Evolutionary conservation across 1,140 invertebrate genomes (phyloP).

Genomic region (Rhysida immarginata): DNA sequence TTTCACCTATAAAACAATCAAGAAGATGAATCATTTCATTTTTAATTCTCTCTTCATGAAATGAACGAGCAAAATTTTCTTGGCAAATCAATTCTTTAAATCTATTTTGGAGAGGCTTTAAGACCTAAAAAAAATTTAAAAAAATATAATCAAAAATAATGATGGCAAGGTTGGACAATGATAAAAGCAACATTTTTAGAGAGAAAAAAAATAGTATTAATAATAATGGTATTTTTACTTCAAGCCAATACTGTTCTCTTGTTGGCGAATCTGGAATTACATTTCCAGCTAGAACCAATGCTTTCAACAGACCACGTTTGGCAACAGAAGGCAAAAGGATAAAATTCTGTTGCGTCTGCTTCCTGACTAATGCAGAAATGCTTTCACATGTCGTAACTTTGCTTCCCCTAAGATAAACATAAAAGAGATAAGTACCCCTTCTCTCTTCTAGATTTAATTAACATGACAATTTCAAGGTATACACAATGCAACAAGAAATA

Average conservation of each 20-base stretch:
- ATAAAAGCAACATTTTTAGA: neutral
- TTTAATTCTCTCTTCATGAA: constrained; percentile 41
- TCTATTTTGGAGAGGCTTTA: constrained; percentile 42
- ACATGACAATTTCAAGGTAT: too few species aligned
- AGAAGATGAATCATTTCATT: constrained; percentile 44
- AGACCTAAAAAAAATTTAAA: constrained; percentile 26
- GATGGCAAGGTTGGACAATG: neutral
- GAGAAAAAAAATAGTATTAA: too few species aligned
- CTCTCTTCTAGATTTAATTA: too few species aligned
- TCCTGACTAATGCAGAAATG: constrained; percentile 27
- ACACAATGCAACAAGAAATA: too few species aligned
- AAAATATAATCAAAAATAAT: too few species aligned
- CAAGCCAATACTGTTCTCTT: constrained; percentile 34
- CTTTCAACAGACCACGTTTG: constrained; percentile 29
- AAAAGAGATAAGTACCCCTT: too few species aligned
- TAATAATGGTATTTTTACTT: constrained; percentile 16
- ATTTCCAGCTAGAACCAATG: constrained; percentile 29
- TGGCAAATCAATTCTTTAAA: constrained; percentile 40
- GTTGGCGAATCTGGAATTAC: constrained; percentile 13
- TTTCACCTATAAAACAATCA: constrained; percentile 45
- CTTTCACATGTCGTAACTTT: constrained; percentile 26
- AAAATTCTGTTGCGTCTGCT: constrained; percentile 24
- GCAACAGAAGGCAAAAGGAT: constrained; percentile 25
- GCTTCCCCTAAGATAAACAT: constrained; percentile 22
- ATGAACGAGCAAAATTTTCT: constrained; percentile 39